Evolutionary conservation across 2,888 invertebrate genomes (phyloP).

Genomic region (Diploptera punctata): DNA sequence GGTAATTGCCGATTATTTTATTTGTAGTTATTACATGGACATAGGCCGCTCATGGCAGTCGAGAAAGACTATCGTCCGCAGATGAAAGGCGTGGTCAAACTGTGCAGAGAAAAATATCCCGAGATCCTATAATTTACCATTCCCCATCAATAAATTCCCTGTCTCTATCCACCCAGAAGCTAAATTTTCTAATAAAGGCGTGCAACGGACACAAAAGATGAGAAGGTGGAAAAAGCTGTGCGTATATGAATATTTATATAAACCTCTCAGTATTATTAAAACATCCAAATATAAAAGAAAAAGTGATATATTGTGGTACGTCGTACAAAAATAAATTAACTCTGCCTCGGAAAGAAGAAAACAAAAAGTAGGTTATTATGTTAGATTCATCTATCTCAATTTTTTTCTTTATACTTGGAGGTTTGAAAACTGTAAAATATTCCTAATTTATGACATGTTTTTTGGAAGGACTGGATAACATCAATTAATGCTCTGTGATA

Average conservation of each 20-base stretch:
- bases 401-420: not conserved
- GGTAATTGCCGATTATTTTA: not conserved
- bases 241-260: conserved; percentile 26
- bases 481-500: conserved; percentile 22
- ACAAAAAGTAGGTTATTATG: conserved; percentile 7
- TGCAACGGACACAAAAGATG: conserved; percentile 7
- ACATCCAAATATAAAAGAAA: conserved; percentile 25
- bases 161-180: conserved; percentile 17
- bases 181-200: conserved; percentile 4
- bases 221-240: conserved; percentile 9
- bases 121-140: conserved; percentile 20
- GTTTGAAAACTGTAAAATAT: conserved; percentile 18
- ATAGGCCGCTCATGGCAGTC: not conserved
- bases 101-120: conserved; percentile 6
- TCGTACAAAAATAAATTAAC: conserved; percentile 10
- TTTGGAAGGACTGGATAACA: not conserved
- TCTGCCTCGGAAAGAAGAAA: conserved; percentile 5
- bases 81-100: conserved; percentile 10
- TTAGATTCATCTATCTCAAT: conserved; percentile 9
- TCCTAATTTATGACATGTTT: conserved; percentile 14
- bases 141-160: conserved; percentile 17
- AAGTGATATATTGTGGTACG: conserved; percentile 9
- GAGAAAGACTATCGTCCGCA: not conserved
- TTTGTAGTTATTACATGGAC: not conserved
- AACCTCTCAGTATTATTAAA: conserved; percentile 19